Evolutionary conservation across 2,888 invertebrate genomes (phyloP), one percentile per base, ranked within the genome.

Genomic region (Microchrysa polita): DNA sequence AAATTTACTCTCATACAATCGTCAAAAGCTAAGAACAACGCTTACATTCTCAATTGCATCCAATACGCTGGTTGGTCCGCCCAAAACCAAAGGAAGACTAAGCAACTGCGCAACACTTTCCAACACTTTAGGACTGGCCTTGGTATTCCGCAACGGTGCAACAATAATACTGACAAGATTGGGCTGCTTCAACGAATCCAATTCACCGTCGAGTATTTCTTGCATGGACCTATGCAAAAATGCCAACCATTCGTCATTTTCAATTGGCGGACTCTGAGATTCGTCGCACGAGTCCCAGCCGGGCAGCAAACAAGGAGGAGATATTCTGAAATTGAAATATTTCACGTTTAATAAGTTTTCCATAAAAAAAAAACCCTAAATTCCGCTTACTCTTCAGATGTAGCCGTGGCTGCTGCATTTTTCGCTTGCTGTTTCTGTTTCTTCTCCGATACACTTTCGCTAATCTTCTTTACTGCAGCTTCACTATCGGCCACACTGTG

Each of bases 181-280:
- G 12, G 90, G 85, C 81, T 93, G 92, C 20, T 90, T 88, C 4
- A 94, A 84, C 1, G 92, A 92, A 78, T 90, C 91, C 16, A 93
- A 87, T 83, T 94, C 94, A 0, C 93, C 93, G 73, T 90, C 90
- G 86, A 94, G 89, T 14, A 93, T 89, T 86, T 95, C 95, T 81
- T 91, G 91, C 83, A 94, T 93, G 16, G 93, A 92, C 12, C 90
- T 90, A 79, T 92, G 90, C 0, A 95, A 84, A 83, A 95, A 95
- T 0, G 92, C 94, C 76, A 93, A 87, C 95, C 94, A 95, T 83
- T 95, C 95, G 77, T 95, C 94, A 77, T 92, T 89, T 82, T 95
- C 94, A 75, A 94, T 92, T 2, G 92, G 90, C 1, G 89, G 87
- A 57, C 88, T 89, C 79, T 88, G 87, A 0, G 84, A 85, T 77